These are phyloP conservation scores for Rhopalosiphum maidis DNA, from an alignment of 1,140 invertebrate species.

Conservation along the genomic window DNA sequence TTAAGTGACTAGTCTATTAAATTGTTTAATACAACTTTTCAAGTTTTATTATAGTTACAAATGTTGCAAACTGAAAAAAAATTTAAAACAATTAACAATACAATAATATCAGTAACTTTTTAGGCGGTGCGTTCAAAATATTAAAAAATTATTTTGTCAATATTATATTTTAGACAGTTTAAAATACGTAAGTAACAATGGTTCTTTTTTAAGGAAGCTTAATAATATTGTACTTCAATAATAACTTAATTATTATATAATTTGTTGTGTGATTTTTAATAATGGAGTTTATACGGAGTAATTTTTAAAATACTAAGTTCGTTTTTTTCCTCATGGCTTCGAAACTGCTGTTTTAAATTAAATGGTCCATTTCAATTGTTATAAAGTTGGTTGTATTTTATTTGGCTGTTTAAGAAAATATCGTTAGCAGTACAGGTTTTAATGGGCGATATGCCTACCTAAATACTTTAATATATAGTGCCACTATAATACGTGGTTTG, in stretches of 20 bases:
- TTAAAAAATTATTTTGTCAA: no score
- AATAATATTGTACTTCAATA: background rate
- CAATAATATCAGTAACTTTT: background rate
- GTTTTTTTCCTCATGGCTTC: background rate
- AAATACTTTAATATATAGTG: background rate
- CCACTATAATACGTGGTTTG: background rate
- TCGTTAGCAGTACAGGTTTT: background rate
- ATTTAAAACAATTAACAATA: background rate
- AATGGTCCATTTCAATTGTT: background rate
- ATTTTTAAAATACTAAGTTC: background rate
- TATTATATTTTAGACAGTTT: no score
- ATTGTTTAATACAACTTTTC: background rate
- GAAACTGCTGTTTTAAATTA: background rate
- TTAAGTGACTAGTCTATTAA: background rate
- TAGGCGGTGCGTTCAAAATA: no score
- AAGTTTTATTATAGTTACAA: background rate
- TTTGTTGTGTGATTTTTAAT: background rate
- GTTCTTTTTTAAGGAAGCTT: background rate
- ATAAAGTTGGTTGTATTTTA: constrained; percentile 25
- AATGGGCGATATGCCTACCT: constrained; percentile 13
- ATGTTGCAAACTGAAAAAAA: background rate
- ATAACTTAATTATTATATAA: background rate
- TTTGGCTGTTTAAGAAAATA: constrained; percentile 8
- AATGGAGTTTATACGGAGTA: background rate
- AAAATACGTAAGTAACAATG: background rate